Evolutionary conservation across 2,888 invertebrate species (phyloP), one percentile per base, ranked within the genome.

Genomic region (Drosophila rubida): DNA sequence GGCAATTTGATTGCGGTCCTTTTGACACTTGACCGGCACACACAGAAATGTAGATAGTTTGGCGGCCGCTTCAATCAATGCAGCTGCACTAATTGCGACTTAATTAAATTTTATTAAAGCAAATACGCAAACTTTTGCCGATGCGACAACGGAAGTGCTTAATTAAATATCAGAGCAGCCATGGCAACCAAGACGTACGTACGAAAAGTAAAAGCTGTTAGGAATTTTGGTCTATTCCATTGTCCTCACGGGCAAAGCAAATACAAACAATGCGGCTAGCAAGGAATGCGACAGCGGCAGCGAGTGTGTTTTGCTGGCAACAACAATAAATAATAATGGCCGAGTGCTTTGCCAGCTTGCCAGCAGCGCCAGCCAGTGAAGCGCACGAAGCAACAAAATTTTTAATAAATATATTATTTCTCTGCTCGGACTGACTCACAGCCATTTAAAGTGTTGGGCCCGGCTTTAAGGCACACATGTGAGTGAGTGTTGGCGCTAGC

Each of bases 361-460:
- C n/a, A 9, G 27, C 27, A 27, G 27, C 50, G 27, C 50, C 68
- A 55, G 68, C 62, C 65, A 80, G 41, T 80, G 69, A 69, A 77
- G 85, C 85, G 81, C 81, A 68, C 51, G 58, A 68, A 63, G 60
- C 70, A 63, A 81, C 66, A 62, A 63, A 63, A 69, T 75, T 87
- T 85, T 87, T 87, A 75, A 88, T 87, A 88, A 83, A 88, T 83
- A 87, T 75, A 69, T 78, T 80, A 84, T 75, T 67, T 59, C 46
- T 51, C 63, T 54, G 35, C 35, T 19, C 14, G 32, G 8, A 41
- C 55, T 46, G 19, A 19, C 19, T 19, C 19, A 19, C 13, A 27
- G 35, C 53, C 53, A 62, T 69, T 51, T 49, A 41, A 67, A 11
- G 8, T 25, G 7, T 9, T 54, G 27, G 58, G 49, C 51, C 50